Evolutionary conservation across 2,113 vertebrate species (phyloP).

Genomic region (Lepidothrix coronata): DNA sequence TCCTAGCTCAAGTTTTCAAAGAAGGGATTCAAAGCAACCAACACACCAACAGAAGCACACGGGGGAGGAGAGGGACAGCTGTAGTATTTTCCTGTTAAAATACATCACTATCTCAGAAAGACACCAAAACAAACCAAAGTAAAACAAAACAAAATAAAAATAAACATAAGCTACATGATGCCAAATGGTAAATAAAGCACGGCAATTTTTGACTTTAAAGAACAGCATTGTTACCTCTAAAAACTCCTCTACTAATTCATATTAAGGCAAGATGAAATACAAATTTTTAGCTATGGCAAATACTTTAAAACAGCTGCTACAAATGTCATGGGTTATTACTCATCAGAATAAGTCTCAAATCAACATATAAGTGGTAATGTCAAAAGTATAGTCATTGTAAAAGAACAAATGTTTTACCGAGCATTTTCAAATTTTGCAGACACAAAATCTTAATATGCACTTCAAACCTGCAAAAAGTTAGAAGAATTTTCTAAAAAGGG

Average conservation of each 20-base stretch:
- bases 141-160: not conserved
- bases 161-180: not conserved
- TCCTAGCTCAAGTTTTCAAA: not conserved
- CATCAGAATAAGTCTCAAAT: not conserved
- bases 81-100: conserved; percentile 27
- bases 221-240: not conserved
- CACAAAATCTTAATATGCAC: not conserved
- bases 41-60: not conserved
- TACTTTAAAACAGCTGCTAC: not conserved
- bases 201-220: not conserved
- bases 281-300: not conserved
- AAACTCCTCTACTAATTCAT: not conserved
- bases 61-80: conserved; percentile 27
- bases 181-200: not conserved
- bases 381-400: not conserved
- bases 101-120: not conserved
- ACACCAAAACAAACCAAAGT: not conserved
- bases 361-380: rapidly evolving
- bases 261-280: not conserved
- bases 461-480: not conserved
- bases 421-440: not conserved
- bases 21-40: not conserved
- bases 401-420: not conserved
- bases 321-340: not conserved
- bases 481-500: not conserved